Evolutionary conservation across 2,888 invertebrate genomes (phyloP).

Genomic region (Eristalis tenax): DNA sequence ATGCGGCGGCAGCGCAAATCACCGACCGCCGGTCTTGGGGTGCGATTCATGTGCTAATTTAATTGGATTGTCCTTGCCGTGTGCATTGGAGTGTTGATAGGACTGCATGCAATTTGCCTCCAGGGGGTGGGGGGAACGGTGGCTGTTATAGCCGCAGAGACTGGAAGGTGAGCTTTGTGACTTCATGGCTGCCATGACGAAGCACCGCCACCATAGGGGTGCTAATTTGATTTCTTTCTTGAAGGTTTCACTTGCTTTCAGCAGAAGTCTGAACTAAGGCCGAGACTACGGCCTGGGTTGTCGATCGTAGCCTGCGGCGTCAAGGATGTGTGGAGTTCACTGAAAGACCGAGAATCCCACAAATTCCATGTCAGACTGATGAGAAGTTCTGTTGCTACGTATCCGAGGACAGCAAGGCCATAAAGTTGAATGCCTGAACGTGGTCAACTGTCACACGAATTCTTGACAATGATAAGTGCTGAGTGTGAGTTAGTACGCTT

Average conservation of each 20-base stretch:
- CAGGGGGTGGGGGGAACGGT: not conserved
- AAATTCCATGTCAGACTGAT: too few relatives aligned
- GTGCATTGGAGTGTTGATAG: not conserved
- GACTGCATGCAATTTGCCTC: not conserved
- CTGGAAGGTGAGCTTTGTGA: not conserved
- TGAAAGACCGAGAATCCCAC: too few relatives aligned
- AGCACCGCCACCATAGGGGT: not conserved
- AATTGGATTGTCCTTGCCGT: conserved; percentile 58
- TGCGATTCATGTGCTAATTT: conserved; percentile 56
- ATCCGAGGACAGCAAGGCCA: too few relatives aligned
- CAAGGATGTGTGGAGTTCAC: too few relatives aligned
- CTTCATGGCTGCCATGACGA: not conserved
- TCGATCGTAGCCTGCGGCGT: too few relatives aligned
- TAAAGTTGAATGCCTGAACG: too few relatives aligned
- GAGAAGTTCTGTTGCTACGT: too few relatives aligned
- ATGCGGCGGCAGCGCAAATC: not conserved
- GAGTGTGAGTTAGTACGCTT: too few relatives aligned
- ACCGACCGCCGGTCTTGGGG: not conserved
- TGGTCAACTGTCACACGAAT: too few relatives aligned
- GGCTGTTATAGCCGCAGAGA: not conserved
- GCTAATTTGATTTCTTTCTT: not conserved
- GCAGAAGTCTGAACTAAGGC: too few relatives aligned
- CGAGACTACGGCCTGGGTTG: too few relatives aligned
- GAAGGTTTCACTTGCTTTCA: not conserved
- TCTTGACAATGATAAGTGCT: too few relatives aligned